Base-by-base conservation (phyloP, 2,888 invertebrate species). In the Limenitis camilla region DNA sequence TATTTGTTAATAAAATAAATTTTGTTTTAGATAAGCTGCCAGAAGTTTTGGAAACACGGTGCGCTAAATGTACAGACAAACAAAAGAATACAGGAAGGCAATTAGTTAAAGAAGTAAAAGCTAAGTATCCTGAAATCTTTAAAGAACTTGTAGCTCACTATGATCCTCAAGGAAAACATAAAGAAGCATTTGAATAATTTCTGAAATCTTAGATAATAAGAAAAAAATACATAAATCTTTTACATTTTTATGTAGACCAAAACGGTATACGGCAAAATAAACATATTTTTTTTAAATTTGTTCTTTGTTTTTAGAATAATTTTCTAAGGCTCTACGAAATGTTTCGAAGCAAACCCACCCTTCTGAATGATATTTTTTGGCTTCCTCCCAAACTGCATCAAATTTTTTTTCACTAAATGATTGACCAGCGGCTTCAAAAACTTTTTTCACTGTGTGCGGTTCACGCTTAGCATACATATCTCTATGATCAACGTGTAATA, bases 51-150 rank as follows among this genome's bases (percentile, higher is more conserved):
- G 84, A 81, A 63, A 92, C 91, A 8, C 86, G 89, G 43, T 93
- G 93, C 71, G 85, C 81, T 10, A 93, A 92, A 73, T 93, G 93
- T 68, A 91, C 91, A 5, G 90, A 90, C 44, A 91, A 88, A 61
- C 93, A 93, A 70, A 91, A 90, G 65, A 73, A 85, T 63, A 89
- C 90, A 46, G 90, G 91, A 3, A 90, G 90, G 58, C 87, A 86
- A 55, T 85, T 93, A n/a, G 90, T 90, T 4, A 83, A 81, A 31
- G 89, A 84, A 68, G 65, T 91, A 7, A 89, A 89, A 64, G 84
- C 82, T 47, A 86, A 87, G 36, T 88, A 89, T 32, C 89, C 90
- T 2, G 78, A 84, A 6, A 79, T 89, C 55, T 91, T 90, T 90
- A 67, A 77, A 7, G 72, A 89, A 28, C 75, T 91, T 35, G 84